Evolutionary conservation across 2,113 vertebrate genomes (phyloP).

Genomic region (Butorides virescens): DNA sequence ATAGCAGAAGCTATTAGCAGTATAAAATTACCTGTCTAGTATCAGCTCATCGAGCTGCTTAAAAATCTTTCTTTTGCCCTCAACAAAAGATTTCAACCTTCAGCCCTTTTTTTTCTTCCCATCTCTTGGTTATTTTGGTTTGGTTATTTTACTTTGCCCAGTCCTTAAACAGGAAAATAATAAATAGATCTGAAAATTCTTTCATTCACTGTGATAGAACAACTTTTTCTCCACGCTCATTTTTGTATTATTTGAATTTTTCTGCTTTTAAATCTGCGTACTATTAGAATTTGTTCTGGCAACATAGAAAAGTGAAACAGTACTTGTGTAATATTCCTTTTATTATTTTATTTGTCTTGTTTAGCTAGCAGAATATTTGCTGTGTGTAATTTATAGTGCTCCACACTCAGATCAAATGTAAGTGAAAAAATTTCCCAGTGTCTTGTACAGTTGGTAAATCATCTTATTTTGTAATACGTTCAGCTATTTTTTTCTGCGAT

Average conservation of each 20-base stretch:
- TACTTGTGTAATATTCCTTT: background rate
- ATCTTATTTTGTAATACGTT: conserved; percentile 16
- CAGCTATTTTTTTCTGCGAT: background rate
- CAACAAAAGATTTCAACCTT: background rate
- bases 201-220: background rate
- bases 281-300: background rate
- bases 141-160: background rate
- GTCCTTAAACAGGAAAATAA: background rate
- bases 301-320: background rate
- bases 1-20: background rate
- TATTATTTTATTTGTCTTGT: background rate
- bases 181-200: background rate
- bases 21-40: background rate
- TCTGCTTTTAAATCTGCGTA: background rate
- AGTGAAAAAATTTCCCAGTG: conserved; percentile 34
- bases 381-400: conserved; percentile 22
- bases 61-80: background rate
- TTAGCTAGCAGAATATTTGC: conserved; percentile 2
- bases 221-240: background rate
- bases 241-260: background rate
- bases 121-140: background rate
- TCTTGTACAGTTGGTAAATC: conserved; percentile 36
- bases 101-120: background rate
- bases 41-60: background rate
- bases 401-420: conserved; percentile 26